A percentile compares a stretch with the other conserved stretches of the same genome.
These are phyloP conservation scores for Carposina sasakii DNA, from an alignment of 1,140 invertebrate genomes.

Conservation along the genomic window DNA sequence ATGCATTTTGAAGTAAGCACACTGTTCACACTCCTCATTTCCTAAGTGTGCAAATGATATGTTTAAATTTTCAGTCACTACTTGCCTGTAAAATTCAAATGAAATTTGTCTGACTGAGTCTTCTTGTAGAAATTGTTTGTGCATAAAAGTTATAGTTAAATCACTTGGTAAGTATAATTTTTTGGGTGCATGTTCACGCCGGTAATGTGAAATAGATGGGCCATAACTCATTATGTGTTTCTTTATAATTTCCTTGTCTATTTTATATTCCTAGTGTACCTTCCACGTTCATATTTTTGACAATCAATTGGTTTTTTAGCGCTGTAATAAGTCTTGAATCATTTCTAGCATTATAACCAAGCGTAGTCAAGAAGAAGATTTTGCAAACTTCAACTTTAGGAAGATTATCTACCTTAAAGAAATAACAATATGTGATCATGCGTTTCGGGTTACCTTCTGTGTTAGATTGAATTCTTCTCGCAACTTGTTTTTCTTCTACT, in stretches of 20 bases:
- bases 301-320: background rate
- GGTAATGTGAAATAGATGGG: background rate
- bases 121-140: background rate
- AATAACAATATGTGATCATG: background rate
- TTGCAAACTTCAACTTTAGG: background rate
- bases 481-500: background rate
- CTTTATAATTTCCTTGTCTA: background rate
- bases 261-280: background rate
- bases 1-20: background rate
- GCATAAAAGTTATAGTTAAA: background rate
- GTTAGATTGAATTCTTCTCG: too few species aligned
- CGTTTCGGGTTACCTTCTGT: too few species aligned
- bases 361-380: background rate
- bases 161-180: slow-evolving; percentile 1
- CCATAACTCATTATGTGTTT: background rate
- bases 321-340: background rate
- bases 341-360: background rate
- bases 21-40: slow-evolving; percentile 1
- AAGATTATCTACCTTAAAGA: background rate
- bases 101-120: background rate
- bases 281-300: background rate
- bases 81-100: background rate
- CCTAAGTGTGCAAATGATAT: background rate
- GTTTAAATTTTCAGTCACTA: background rate
- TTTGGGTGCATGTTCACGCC: background rate